Base-by-base conservation (phyloP, 2,888 invertebrate species). In the Luperina testacea region DNA sequence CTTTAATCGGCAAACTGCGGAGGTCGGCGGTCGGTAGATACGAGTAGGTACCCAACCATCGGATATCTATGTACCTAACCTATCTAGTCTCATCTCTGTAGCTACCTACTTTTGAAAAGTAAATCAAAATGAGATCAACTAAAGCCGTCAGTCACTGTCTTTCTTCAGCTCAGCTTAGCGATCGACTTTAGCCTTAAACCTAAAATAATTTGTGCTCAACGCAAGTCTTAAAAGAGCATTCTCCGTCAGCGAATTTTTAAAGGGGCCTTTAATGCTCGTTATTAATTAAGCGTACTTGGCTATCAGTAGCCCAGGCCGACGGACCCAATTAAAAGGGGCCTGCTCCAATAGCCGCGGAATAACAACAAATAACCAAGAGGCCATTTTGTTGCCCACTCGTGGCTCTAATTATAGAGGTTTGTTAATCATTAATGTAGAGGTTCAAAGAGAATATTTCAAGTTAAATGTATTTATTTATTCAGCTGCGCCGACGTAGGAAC, bases 321-420 rank as follows among this genome's bases (percentile, higher is more conserved):
- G 72, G 65, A 79, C 71, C 85, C 88, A 87, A 87, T 87, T 87
- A 87, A 87, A 87, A 87, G 71, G 32, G 77, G 64, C 70, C 69
- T 82, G 86, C 83, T 85, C 75, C 86, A 74, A 72, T 83, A 82
- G 72, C 79, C 70, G 63, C 77, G n/a, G 78, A 71, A 78, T 70
- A 85, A 74, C 89, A 83, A 85, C 75, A 85, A 77, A 82, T 82
- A 83, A 77, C 73, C 63, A 59, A 83, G 68, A 73, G 67, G 42
- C 76, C 78, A 77, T 87, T 87, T 83, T 76, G 88, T 82, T 82
- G 65, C 38, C 80, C 45, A 84, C 73, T 87, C 75, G 84, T 70
- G 64, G 53, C 69, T 69, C 79, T 89, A 89, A 87, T 89, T 89
- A 48, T 2, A 89, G 73, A 72, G 73, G 81, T 87, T 87, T 75